Base-by-base conservation (phyloP, 2,888 invertebrate species). In the Kryphioiulus occultus region DNA sequence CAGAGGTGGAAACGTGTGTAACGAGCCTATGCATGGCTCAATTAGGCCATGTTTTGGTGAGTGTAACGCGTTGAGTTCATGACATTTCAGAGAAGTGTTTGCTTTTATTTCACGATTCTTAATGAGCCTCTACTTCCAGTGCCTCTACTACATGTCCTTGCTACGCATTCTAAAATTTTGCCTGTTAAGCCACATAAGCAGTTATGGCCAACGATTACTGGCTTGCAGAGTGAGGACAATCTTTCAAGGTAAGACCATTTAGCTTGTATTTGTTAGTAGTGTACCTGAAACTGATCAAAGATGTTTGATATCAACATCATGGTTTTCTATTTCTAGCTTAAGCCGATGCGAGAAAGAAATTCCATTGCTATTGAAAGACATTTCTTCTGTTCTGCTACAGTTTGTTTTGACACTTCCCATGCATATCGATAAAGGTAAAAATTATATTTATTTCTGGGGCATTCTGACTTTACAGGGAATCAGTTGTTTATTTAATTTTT, bases 361-460 rank as follows among this genome's bases (percentile, higher is more conserved):
- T 91, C 98, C 98, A 90, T 93, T 98, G 91, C 93, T 99, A 90
- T 93, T 98, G 90, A 94, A 95, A 87, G 98, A 99, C 93, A 96
- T 97, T 5, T 94, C 95, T 87, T 96, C 98, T 89, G 93, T 98
- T 90, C 94, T 99, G 83, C 93, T 98, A 91, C 98, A 98, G 92
- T 95, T 98, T 90, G 94, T 98, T 90, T 93, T 98, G 90, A 93
- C 97, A 89, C 94, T 98, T 89, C 98, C 98, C 30, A 93, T 96
- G 89, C 95, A 96, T 91, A 94, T 98, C 88, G 97, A 97, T 92
- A 95, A 95, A 93, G 96, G 98, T 97, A 91, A 93, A 35, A 35
- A 2, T 35, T 35, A n/a, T n/a, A n/a, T n/a, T n/a, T n/a, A n/a
- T n/a, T n/a, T n/a, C n/a, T n/a, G n/a, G n/a, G n/a, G n/a, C n/a